Conservation (phyloP, 2,888 invertebrate species). For the Agriopis leucophaearia region DNA sequence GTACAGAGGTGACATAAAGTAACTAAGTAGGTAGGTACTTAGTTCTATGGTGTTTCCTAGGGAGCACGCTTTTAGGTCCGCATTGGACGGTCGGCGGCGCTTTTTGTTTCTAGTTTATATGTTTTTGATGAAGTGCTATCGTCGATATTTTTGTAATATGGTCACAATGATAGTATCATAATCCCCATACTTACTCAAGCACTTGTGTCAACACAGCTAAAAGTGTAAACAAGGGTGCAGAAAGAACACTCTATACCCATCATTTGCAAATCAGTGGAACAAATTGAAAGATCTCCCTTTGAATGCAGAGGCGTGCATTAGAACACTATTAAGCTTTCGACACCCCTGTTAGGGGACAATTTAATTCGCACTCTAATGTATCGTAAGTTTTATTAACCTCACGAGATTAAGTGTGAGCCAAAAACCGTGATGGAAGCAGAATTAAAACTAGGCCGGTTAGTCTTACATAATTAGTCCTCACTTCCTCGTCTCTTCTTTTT, state of each 20-base stretch:
- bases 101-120: neutral
- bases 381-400: neutral
- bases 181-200: slow-evolving; percentile 43
- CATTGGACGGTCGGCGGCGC: too few species aligned
- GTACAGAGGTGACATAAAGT: too few species aligned
- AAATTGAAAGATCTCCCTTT: slow-evolving; percentile 76
- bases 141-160: neutral
- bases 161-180: slow-evolving; percentile 32
- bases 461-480: too few species aligned
- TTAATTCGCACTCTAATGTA: slow-evolving; percentile 15
- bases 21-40: too few species aligned
- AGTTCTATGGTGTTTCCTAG: too few species aligned
- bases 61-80: too few species aligned
- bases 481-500: too few species aligned
- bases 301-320: slow-evolving; percentile 73
- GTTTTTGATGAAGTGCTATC: neutral
- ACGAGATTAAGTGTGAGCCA: neutral
- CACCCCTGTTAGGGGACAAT: slow-evolving; percentile 51
- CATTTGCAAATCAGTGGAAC: slow-evolving; percentile 79
- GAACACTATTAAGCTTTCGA: slow-evolving; percentile 72
- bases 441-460: neutral
- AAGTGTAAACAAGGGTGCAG: slow-evolving; percentile 71
- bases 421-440: neutral
- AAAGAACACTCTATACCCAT: slow-evolving; percentile 32
- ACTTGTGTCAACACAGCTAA: slow-evolving; percentile 56